Percentiles rank a stretch among this genome's conserved stretches.
Evolutionary conservation across 2,113 vertebrate genomes (phyloP).

Genomic region (Pedetes capensis): DNA sequence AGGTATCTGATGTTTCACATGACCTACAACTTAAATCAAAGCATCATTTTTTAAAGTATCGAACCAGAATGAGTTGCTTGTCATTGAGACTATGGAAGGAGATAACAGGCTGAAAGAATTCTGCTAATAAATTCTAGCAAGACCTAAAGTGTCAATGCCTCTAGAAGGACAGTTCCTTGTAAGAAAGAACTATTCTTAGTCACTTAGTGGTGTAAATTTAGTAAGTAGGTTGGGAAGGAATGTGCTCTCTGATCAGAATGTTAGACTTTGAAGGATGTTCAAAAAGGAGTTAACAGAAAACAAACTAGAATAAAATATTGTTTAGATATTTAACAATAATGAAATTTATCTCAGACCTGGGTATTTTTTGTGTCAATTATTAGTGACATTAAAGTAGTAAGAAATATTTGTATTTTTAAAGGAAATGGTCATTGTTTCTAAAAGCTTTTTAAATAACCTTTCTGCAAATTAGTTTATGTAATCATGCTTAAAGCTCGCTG

Average conservation of each 20-base stretch:
- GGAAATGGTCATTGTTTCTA: background rate
- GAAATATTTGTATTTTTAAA: background rate
- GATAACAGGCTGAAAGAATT: background rate
- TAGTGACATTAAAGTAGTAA: background rate
- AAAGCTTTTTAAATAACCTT: background rate
- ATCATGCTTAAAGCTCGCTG: background rate
- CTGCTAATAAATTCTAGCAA: background rate
- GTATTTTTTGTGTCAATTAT: background rate
- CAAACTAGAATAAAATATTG: background rate
- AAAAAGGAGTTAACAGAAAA: background rate
- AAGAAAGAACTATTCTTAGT: background rate
- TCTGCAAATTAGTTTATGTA: background rate
- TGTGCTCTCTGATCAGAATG: background rate
- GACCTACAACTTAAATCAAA: background rate
- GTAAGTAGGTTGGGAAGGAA: background rate
- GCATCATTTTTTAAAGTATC: background rate
- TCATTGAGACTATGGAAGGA: background rate
- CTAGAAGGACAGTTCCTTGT: background rate
- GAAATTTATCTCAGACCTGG: background rate
- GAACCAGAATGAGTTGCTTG: background rate
- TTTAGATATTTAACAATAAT: background rate
- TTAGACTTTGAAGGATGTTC: background rate
- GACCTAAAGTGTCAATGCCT: rapidly evolving
- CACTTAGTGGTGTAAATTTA: background rate
- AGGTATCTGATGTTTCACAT: background rate